A percentile compares a stretch with the other conserved stretches of the same genome.
phyloP scores from a whole-genome alignment of 2,113 vertebrate genomes.

The Gasterosteus aculeatus region DNA sequence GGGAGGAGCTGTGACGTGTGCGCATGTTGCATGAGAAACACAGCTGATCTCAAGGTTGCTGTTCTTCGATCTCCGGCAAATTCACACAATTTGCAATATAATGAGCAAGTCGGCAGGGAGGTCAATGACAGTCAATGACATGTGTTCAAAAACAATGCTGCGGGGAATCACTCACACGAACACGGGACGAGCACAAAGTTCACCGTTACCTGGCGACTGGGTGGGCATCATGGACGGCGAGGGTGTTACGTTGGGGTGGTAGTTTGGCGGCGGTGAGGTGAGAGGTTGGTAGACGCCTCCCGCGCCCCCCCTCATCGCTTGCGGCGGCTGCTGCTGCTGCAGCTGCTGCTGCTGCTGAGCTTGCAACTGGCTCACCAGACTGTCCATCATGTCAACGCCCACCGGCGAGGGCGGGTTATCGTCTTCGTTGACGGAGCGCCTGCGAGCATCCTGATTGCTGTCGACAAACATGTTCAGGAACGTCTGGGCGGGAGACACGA shows the following conservation, averaged over 20 bases:
- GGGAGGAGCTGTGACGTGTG: constrained; percentile 43
- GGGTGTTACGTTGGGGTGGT: constrained; percentile 90
- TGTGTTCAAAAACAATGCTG: constrained; percentile 18
- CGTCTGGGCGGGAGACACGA: constrained; percentile 78
- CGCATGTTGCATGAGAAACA: constrained; percentile 50
- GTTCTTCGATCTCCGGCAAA: constrained; percentile 5
- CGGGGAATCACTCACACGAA: constrained; percentile 6
- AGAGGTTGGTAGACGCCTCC: constrained; percentile 92
- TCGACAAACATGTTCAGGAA: constrained; percentile 99
- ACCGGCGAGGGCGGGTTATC: constrained; percentile 99
- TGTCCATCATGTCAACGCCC: constrained; percentile 94
- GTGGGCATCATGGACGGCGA: constrained; percentile 98
- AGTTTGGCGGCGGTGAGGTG: constrained; percentile 94
- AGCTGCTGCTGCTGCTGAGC: constrained; percentile 82
- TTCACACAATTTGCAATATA: constrained; percentile 16
- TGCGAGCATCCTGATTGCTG: constrained; percentile 95
- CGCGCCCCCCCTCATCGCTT: constrained; percentile 73
- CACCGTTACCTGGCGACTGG: constrained; percentile 91
- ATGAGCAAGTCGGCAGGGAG: constrained; percentile 18
- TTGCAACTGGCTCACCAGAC: constrained; percentile 90
- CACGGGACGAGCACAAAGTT: neutral
- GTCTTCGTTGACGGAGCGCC: constrained; percentile 96
- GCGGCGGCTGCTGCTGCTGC: constrained; percentile 80
- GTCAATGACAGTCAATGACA: constrained; percentile 34
- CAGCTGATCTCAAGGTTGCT: constrained; percentile 40